A percentile compares a stretch with the other conserved stretches of the same genome.
Conservation (phyloP, 2,888 invertebrate genomes). For the Cantharis lateralis region DNA sequence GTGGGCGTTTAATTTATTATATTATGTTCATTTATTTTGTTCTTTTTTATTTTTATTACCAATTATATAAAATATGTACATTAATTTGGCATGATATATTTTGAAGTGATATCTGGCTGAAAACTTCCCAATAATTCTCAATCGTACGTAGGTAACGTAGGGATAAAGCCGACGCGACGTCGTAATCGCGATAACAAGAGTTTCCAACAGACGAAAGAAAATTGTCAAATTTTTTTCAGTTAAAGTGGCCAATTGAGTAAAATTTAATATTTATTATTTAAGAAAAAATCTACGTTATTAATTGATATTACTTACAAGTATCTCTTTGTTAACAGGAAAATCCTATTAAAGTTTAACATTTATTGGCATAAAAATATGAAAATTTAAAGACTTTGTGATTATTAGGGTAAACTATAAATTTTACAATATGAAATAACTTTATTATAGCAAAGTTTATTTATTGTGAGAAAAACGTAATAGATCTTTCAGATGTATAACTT, state of each 20-base stretch:
- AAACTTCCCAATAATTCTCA: not conserved
- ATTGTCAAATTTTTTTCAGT: not conserved
- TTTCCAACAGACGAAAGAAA: not conserved
- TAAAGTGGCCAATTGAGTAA: no score
- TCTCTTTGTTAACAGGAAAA: not conserved
- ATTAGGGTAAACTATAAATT: not conserved
- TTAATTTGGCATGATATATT: no score
- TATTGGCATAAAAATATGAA: not conserved
- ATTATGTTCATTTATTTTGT: no score
- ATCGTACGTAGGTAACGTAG: not conserved
- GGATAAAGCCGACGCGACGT: not conserved
- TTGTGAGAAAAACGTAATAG: not conserved
- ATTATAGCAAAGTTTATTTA: not conserved
- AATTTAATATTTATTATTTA: not conserved
- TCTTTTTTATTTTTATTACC: no score
- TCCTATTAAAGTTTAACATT: not conserved
- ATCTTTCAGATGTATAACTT: not conserved
- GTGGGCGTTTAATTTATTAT: no score
- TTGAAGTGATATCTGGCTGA: no score
- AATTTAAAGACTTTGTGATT: not conserved
- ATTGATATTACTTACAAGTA: no score
- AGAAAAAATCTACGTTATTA: not conserved
- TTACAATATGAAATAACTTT: not conserved
- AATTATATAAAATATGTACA: no score
- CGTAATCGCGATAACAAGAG: not conserved